A percentile compares a stretch with the other conserved stretches of the same genome.
Evolutionary conservation across 2,888 invertebrate genomes (phyloP).

Genomic region (Hirtodrosophila cameraria): DNA sequence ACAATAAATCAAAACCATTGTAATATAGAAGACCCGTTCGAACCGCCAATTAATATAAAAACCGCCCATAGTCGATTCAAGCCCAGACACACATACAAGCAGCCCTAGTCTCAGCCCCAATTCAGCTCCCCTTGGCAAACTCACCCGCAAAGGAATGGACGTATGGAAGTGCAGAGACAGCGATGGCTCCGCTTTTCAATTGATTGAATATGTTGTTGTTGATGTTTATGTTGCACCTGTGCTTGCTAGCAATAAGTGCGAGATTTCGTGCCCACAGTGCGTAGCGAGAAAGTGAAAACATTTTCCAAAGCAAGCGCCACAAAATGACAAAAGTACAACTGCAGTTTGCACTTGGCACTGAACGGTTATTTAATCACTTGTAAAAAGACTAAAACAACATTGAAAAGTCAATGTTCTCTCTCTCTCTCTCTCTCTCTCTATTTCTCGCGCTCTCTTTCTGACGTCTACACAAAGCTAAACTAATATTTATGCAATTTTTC

Average conservation of each 20-base stretch:
- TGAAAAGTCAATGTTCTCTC: conserved; percentile 66
- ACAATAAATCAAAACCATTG: conserved; percentile 30
- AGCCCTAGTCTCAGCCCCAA: background rate
- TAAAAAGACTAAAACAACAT: conserved; percentile 27
- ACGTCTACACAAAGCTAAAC: conserved; percentile 36
- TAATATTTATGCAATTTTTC: conserved; percentile 60
- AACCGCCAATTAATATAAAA: conserved; percentile 3
- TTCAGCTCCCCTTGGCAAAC: conserved; percentile 27
- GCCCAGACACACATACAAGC: conserved; percentile 20
- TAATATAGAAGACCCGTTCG: conserved; percentile 10
- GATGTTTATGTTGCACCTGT: conserved; percentile 32
- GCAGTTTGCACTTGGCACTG: conserved; percentile 63
- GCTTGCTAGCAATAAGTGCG: conserved; percentile 46
- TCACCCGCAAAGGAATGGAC: conserved; percentile 61
- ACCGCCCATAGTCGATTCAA: background rate
- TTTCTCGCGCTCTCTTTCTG: conserved; percentile 20
- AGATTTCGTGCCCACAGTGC: conserved; percentile 66
- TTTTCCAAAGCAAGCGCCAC: conserved; percentile 57
- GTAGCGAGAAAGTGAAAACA: conserved; percentile 78
- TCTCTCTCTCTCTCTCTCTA: conserved; percentile 11
- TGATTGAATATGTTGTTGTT: too few species aligned
- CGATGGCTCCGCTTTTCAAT: conserved; percentile 34
- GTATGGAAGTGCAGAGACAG: conserved; percentile 34
- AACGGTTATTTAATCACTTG: conserved; percentile 67
- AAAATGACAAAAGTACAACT: conserved; percentile 56